Percentiles rank a stretch among this genome's conserved stretches.
Evolutionary conservation across 2,797 vertebrate species (phyloP).

Genomic region (Cynopterus sphinx): DNA sequence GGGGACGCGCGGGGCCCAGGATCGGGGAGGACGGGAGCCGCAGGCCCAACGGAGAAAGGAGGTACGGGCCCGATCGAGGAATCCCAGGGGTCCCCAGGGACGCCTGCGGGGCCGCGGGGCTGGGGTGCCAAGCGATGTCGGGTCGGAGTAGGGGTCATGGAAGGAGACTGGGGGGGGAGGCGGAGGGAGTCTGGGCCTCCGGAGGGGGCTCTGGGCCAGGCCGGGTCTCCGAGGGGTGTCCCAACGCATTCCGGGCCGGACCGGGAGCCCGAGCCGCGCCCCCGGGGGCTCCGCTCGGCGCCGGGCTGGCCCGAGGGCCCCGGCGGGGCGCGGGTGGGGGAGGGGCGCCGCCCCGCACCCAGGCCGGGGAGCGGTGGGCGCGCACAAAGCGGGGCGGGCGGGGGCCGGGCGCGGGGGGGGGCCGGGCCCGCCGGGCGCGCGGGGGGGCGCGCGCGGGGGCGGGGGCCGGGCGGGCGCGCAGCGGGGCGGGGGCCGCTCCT

Average conservation of each 20-base stretch:
- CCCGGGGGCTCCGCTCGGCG: neutral
- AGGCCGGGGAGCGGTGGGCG: slow-evolving; percentile 63
- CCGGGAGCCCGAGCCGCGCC: too few relatives aligned
- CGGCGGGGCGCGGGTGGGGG: slow-evolving; percentile 49
- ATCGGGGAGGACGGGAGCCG: neutral
- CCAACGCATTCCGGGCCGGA: neutral
- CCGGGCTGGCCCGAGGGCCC: neutral
- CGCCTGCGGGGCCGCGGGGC: neutral
- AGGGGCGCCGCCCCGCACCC: slow-evolving; percentile 50
- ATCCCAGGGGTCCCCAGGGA: neutral
- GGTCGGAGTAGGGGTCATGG: neutral
- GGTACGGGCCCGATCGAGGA: neutral
- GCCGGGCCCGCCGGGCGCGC: slow-evolving; percentile 57
- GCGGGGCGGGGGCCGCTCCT: slow-evolving; percentile 68
- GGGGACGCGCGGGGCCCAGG: neutral
- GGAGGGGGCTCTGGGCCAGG: neutral
- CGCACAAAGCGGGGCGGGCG: slow-evolving; percentile 39
- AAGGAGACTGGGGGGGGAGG: neutral
- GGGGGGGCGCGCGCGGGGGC: neutral
- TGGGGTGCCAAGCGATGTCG: neutral
- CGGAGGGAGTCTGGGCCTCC: neutral
- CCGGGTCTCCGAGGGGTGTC: neutral
- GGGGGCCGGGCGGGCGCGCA: neutral
- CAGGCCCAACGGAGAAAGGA: too few relatives aligned
- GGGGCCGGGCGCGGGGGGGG: neutral